Conservation (phyloP, 2,888 invertebrate species). For the Brachyptera risi region DNA sequence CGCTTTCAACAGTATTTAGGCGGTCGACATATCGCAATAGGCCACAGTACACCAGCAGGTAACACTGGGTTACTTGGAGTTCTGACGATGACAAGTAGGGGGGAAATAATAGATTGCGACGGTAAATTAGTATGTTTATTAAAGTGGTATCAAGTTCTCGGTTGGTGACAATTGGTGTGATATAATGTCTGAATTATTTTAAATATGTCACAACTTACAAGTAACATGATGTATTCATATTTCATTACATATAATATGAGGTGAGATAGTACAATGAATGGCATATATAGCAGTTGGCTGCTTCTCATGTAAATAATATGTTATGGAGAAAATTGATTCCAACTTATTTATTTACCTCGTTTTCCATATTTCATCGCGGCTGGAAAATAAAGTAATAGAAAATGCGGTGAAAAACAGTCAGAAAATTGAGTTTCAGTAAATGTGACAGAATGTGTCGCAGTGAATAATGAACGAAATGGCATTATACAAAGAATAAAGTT, state of each 20-base stretch:
- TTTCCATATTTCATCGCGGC: constrained; percentile 15
- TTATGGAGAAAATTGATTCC: neutral
- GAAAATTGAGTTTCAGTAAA: constrained; percentile 17
- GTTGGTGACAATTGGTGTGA: too few species aligned
- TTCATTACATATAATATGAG: too few species aligned
- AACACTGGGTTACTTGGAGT: neutral
- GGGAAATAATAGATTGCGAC: neutral
- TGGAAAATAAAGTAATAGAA: constrained; percentile 4
- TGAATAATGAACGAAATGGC: constrained; percentile 11
- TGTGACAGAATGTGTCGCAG: constrained; percentile 18
- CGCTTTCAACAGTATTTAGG: constrained; percentile 1
- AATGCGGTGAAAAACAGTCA: constrained; percentile 8
- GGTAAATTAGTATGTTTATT: constrained; percentile 9
- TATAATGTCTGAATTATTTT: too few species aligned
- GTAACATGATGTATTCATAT: too few species aligned
- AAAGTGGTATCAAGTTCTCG: constrained; percentile 10
- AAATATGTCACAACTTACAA: too few species aligned
- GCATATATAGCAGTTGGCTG: too few species aligned
- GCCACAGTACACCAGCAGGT: neutral
- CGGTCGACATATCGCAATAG: neutral
- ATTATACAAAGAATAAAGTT: constrained; percentile 13
- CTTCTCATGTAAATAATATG: too few species aligned
- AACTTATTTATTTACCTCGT: constrained; percentile 6
- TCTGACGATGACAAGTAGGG: constrained; percentile 15
- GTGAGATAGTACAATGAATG: too few species aligned